These are phyloP conservation scores for Porites divaricata DNA, from an alignment of 92 coral and sea anemone species.

Conservation along the genomic window DNA sequence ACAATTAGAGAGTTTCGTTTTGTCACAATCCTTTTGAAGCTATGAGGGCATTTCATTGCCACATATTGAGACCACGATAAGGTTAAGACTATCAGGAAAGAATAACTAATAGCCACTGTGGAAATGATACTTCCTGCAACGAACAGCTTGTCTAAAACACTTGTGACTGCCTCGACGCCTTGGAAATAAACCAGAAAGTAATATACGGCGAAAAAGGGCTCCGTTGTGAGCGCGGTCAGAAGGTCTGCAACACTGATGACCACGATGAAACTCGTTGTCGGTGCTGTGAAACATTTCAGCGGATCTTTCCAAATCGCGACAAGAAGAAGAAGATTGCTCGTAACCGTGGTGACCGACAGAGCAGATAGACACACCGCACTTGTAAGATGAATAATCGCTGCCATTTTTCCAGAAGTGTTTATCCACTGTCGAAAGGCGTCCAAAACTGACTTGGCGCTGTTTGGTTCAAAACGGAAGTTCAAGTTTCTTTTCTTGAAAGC, in stretches of 20 bases:
- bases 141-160: constrained; percentile 35
- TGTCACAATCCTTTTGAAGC: constrained; percentile 71
- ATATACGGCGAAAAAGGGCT: constrained; percentile 75
- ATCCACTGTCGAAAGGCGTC: not conserved
- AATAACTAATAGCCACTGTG: constrained; percentile 76
- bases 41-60: constrained; percentile 79
- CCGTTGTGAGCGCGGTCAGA: constrained; percentile 73
- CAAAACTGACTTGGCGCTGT: not conserved
- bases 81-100: constrained; percentile 77
- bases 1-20: constrained; percentile 65
- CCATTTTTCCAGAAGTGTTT: not conserved
- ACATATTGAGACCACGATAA: constrained; percentile 82
- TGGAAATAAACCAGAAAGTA: constrained; percentile 49
- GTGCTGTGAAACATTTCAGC: constrained; percentile 71
- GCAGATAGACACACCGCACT: constrained; percentile 70
- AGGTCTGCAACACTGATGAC: constrained; percentile 83
- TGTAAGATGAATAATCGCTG: constrained; percentile 36
- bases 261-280: constrained; percentile 72
- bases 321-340: constrained; percentile 78
- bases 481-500: not conserved
- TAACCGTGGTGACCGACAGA: constrained; percentile 69
- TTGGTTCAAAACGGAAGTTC: not conserved
- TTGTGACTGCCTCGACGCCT: constrained; percentile 5
- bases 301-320: constrained; percentile 88
- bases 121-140: constrained; percentile 70